Percentiles rank a stretch among this genome's conserved stretches.
Conservation (phyloP, 2,888 invertebrate genomes). For the Cephus pygmeus region DNA sequence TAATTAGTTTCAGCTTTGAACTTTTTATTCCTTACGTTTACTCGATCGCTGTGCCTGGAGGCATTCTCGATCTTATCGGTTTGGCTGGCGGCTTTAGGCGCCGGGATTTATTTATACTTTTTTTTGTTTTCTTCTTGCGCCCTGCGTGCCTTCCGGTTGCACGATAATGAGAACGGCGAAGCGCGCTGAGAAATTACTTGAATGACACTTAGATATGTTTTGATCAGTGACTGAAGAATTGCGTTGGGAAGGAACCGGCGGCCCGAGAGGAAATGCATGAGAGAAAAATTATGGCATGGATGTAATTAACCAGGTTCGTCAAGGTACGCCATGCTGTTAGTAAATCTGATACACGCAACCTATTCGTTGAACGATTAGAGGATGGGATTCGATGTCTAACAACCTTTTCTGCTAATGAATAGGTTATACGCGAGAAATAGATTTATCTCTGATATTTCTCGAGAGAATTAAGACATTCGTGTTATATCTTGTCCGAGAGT, state of each 20-base stretch:
- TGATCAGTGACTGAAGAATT: not conserved
- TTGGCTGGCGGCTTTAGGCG: not conserved
- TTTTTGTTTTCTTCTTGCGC: not conserved
- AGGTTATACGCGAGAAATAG: not conserved
- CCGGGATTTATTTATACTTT: not conserved
- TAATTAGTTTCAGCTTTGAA: slow-evolving; percentile 22
- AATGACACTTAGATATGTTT: not conserved
- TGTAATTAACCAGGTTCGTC: not conserved
- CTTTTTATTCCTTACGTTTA: slow-evolving; percentile 8
- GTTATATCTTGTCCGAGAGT: not conserved
- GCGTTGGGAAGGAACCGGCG: not conserved
- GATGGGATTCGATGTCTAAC: not conserved
- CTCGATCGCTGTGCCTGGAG: not conserved
- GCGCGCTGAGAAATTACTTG: not conserved
- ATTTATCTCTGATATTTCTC: not conserved
- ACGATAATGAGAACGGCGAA: not conserved
- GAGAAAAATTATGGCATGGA: not conserved
- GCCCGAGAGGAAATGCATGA: not conserved
- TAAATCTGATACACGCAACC: not conserved
- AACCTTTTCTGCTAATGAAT: not conserved
- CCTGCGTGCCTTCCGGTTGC: not conserved
- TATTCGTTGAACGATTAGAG: not conserved
- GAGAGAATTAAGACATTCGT: not conserved
- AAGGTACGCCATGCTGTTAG: not conserved
- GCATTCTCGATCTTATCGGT: not conserved